Base-by-base conservation (phyloP, 2,113 vertebrate genomes). In the Casuarius casuarius region DNA sequence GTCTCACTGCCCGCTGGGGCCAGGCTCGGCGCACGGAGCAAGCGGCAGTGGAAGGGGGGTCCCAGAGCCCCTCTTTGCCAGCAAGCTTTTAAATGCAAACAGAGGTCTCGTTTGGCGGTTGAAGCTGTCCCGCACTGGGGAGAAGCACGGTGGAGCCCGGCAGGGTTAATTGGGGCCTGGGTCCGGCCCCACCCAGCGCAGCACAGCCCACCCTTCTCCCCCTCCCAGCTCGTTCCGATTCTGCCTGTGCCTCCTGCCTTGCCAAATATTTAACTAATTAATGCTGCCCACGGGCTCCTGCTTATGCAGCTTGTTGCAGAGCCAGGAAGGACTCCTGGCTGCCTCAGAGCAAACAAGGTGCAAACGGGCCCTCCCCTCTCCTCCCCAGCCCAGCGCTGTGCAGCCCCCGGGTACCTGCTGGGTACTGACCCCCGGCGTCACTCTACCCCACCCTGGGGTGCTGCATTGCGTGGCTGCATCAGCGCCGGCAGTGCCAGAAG, bases 211-310 rank as follows among this genome's bases (percentile, higher is more conserved):
- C 38, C 52, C 26, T 51, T 22, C 9, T 23, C 66, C 22, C 42
- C 66, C 12, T 13, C 13, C 9, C 38, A 38, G 20, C 25, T 72
- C 16, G 26, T 76, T 52, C 68, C 29, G 42, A 68, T 92, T 65
- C 73, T 72, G 76, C 58, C 61, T 63, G 38, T 38, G 42, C 77
- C 38, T 76, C 40, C 49, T 78, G 15, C 46, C 29, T 81, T 58
- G 38, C 83, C 94, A 93, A 93, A 95, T 91, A 87, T 95, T 95
- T 63, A 22, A 66, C 72, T 40, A 63, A 87, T 90, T 68, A 96
- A 68, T 19, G 7, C 75, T 84, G 94, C 76, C 79, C 49, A 13
- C 84, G 6, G 81, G 88, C 92, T 88, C 46, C 92, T 92, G 90
- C 83, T 95, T 56, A 89, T 10, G 28, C 65, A 87, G 95, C 79